A percentile compares a stretch with the other conserved stretches of the same genome.
These are phyloP conservation scores for Maniola hyperantus DNA, from an alignment of 2,888 invertebrate species.

Conservation along the genomic window DNA sequence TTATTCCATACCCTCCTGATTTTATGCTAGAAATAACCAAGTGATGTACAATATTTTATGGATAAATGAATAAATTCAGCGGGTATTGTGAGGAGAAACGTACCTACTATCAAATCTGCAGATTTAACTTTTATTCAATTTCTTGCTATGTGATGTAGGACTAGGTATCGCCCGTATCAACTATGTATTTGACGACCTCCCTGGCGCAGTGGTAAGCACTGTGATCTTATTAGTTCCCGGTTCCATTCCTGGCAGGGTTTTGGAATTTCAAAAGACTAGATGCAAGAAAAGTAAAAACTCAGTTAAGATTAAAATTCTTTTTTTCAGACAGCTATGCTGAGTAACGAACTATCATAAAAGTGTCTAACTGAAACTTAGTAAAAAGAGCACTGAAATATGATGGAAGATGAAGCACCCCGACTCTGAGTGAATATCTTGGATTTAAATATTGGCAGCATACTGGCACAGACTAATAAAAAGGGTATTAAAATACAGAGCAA, in stretches of 20 bases:
- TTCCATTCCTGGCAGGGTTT: too few species aligned
- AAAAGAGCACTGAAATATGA: constrained; percentile 39
- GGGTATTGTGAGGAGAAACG: not conserved
- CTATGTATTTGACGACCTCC: too few species aligned
- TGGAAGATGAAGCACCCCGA: constrained; percentile 41
- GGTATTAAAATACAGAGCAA: constrained; percentile 64
- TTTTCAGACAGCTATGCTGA: not conserved
- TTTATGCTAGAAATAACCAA: not conserved
- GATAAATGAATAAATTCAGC: not conserved
- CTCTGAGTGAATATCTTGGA: constrained; percentile 20
- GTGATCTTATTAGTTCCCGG: too few species aligned
- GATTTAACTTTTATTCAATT: not conserved
- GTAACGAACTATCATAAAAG: not conserved
- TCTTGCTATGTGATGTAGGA: too few species aligned
- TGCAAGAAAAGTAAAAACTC: too few species aligned
- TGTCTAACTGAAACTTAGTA: constrained; percentile 5
- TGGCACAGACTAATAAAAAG: constrained; percentile 52
- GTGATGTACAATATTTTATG: not conserved
- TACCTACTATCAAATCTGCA: not conserved
- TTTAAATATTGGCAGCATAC: constrained; percentile 39
- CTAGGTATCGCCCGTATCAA: too few species aligned
- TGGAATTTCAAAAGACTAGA: not conserved
- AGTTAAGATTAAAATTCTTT: too few species aligned
- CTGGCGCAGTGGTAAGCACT: too few species aligned
- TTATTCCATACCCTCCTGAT: constrained; percentile 55